Conservation (phyloP, 2,797 vertebrate genomes). For the Pseudochirops cupreus region DNA sequence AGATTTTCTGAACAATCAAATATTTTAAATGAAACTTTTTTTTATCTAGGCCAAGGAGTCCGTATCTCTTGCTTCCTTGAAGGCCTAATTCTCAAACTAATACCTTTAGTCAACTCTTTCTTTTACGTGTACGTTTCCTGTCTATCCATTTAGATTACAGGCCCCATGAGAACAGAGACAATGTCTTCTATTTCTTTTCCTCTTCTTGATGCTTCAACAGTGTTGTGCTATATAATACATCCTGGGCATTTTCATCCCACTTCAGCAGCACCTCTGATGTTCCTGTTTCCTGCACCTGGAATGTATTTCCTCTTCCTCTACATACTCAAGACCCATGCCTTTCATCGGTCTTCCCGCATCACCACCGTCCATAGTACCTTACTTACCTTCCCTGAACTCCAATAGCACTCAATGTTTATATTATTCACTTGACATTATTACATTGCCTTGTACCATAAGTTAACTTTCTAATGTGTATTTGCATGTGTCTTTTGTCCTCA, state of each 20-base stretch:
- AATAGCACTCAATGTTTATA: neutral
- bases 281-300: conserved; percentile 12
- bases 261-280: neutral
- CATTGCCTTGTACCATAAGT: neutral
- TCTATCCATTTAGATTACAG: conserved; percentile 28
- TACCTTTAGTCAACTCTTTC: conserved; percentile 19
- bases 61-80: neutral
- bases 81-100: conserved; percentile 19
- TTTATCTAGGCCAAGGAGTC: conserved; percentile 39
- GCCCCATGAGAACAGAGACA: neutral
- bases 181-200: neutral
- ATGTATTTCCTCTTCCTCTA: neutral
- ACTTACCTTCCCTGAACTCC: neutral
- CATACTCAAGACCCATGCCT: neutral
- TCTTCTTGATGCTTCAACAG: neutral
- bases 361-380: neutral
- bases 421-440: neutral
- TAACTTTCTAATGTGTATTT: neutral
- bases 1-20: conserved; percentile 58
- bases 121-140: neutral
- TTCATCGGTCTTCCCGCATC: neutral
- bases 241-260: neutral
- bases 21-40: conserved; percentile 49
- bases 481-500: neutral
- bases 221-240: neutral